These are phyloP conservation scores for Sminthurides bifidus DNA, from an alignment of 1,140 invertebrate genomes.

Conservation along the genomic window DNA sequence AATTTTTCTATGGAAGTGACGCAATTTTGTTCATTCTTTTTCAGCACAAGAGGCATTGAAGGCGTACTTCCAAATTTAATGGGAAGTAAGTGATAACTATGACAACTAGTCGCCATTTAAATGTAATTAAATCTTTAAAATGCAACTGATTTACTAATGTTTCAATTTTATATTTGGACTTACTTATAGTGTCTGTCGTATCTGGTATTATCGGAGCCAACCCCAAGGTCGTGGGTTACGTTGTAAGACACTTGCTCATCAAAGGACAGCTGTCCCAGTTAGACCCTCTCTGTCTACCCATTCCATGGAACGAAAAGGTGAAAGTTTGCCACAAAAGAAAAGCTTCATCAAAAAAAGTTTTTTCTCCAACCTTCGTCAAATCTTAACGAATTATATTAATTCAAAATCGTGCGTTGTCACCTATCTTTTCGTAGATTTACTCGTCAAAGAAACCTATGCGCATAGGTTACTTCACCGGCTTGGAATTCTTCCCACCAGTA, in stretches of 20 bases:
- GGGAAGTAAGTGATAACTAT: constrained; percentile 15
- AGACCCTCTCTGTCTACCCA: constrained; percentile 23
- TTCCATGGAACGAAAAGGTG: constrained; percentile 29
- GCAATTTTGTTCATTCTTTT: too few species aligned
- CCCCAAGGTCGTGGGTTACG: background rate
- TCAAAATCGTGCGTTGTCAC: background rate
- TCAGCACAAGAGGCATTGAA: constrained; percentile 4
- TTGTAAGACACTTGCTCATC: constrained; percentile 19
- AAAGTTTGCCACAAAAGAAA: too few species aligned
- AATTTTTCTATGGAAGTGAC: too few species aligned
- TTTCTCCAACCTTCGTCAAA: background rate
- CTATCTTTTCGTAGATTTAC: constrained; percentile 10
- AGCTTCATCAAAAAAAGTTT: too few species aligned
- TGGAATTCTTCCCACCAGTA: constrained; percentile 13
- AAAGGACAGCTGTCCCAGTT: constrained; percentile 15
- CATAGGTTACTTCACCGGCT: constrained; percentile 21
- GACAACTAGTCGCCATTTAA: background rate
- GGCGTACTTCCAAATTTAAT: constrained; percentile 12
- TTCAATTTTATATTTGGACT: background rate
- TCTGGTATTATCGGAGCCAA: constrained; percentile 7
- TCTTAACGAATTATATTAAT: background rate
- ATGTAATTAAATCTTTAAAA: background rate
- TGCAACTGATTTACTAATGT: background rate
- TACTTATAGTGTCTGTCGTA: constrained; percentile 7
- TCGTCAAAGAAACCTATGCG: constrained; percentile 6